These are phyloP conservation scores for Caerostris extrusa DNA, from an alignment of 1,140 invertebrate species.

Conservation along the genomic window DNA sequence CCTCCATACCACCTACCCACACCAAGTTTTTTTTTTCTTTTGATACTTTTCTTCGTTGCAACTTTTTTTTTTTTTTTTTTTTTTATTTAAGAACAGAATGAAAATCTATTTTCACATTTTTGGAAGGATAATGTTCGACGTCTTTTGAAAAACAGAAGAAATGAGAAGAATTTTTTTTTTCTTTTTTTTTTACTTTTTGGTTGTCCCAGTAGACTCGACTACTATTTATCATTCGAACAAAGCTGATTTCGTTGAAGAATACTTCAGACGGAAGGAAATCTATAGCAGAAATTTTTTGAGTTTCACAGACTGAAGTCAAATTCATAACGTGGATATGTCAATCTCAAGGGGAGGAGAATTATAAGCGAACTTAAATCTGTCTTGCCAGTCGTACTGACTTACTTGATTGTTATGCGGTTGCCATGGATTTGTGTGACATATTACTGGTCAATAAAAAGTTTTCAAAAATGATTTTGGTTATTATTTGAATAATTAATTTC, in stretches of 20 bases:
- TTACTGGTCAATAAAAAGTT: too few relatives aligned
- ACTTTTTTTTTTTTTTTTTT: background rate
- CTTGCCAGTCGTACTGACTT: too few relatives aligned
- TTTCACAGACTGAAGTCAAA: background rate
- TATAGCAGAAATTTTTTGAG: background rate
- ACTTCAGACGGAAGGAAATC: background rate
- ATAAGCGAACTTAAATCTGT: too few relatives aligned
- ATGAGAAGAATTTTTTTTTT: conserved; percentile 22
- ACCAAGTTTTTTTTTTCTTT: background rate
- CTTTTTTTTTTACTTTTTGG: background rate
- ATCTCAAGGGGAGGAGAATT: background rate
- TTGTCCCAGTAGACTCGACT: background rate
- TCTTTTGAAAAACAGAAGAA: conserved; percentile 57
- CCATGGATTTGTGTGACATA: too few relatives aligned
- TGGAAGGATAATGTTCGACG: conserved; percentile 54
- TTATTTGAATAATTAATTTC: too few relatives aligned
- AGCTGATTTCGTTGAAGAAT: background rate
- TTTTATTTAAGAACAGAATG: conserved; percentile 32
- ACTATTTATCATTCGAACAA: conserved; percentile 31
- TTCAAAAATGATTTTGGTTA: too few relatives aligned
- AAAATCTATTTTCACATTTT: conserved; percentile 66
- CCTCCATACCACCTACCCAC: background rate
- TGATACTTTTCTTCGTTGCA: background rate
- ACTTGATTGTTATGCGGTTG: too few relatives aligned
- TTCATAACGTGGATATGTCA: background rate